Conservation (phyloP, 2,888 invertebrate genomes). For the Clistopyga incitator region DNA sequence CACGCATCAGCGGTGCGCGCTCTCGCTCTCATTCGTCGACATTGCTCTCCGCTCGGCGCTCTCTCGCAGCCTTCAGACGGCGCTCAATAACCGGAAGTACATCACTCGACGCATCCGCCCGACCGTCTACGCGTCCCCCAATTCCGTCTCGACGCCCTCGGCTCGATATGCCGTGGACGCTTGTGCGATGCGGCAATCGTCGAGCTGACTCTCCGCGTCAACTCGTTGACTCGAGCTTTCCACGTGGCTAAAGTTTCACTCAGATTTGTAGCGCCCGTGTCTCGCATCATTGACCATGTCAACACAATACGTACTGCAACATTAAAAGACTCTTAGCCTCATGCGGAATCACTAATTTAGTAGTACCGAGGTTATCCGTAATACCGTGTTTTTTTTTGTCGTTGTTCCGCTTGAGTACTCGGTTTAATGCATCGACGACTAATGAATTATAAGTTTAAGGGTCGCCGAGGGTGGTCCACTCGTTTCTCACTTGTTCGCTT, state of each 20-base stretch:
- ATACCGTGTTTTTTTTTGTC: neutral
- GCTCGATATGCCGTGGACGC: conserved; percentile 27
- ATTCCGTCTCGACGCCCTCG: conserved; percentile 78
- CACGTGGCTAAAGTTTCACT: neutral
- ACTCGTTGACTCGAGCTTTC: conserved; percentile 16
- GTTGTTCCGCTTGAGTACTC: neutral
- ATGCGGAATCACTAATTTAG: too few species aligned
- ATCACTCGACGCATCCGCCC: conserved; percentile 83
- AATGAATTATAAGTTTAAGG: neutral
- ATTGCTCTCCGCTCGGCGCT: conserved; percentile 33
- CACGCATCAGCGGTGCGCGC: neutral
- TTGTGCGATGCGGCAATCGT: conserved; percentile 45
- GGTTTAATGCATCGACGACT: conserved; percentile 1
- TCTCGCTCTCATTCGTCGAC: conserved; percentile 21
- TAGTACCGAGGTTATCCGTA: neutral
- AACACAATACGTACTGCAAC: too few species aligned
- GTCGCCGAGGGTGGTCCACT: conserved; percentile 48
- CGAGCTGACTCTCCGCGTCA: conserved; percentile 21
- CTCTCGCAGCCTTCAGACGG: conserved; percentile 71
- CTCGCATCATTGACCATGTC: neutral
- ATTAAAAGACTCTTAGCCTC: too few species aligned
- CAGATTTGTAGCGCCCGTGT: neutral
- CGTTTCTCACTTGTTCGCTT: conserved; percentile 33
- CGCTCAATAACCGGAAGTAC: conserved; percentile 83
- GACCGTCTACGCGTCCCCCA: conserved; percentile 81